Base-by-base conservation (phyloP, 92 coral and sea anemone genomes). In the Umimayanthus chanpuru region DNA sequence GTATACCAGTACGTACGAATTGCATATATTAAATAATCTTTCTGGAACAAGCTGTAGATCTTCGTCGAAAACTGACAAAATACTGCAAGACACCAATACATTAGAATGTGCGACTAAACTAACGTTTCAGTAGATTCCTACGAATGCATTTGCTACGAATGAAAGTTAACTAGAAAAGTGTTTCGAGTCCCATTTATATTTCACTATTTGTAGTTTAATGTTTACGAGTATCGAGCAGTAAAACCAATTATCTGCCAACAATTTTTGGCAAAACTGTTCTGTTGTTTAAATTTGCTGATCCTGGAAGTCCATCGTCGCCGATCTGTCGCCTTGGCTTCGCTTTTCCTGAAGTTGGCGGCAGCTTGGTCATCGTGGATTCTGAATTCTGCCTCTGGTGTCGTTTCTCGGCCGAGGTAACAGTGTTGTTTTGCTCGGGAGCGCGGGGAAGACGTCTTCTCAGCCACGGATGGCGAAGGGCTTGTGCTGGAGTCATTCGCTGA, bases 191-290 rank as follows among this genome's bases (percentile, higher is more conserved):
- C 4, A 26, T 20, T 70, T 50, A 30, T 73, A 49, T n/a, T n/a
- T n/a, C n/a, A n/a, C n/a, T n/a, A n/a, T 68, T 44, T 70, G 49
- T 26, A 68, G 15, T 43, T 44, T 68, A 11, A 68, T 32, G 79
- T 39, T 39, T 75, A 53, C 41, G 25, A 9, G 11, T 43, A 16
- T 74, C 50, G 79, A 21, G 77, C 41, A 50, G 16, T 36, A 75
- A 70, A 43, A 55, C 58, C 56, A 64, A 79, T 90, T 83, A 97
- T 91, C 99, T 94, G 56, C 99, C 99, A n/a, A 95, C 93, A 79
- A 97, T 97, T 93, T 97, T 97, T 23, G 99, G 99, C n/a, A 97
- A 88, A 49, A 97, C 99, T 92, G 99, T 97, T 91, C 99, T 91
- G 8, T 92, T 93, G 88, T 88, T 95, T 73, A 93, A 61, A 72